Conservation (phyloP, 2,888 invertebrate genomes). For the Nymphalis c-album region DNA sequence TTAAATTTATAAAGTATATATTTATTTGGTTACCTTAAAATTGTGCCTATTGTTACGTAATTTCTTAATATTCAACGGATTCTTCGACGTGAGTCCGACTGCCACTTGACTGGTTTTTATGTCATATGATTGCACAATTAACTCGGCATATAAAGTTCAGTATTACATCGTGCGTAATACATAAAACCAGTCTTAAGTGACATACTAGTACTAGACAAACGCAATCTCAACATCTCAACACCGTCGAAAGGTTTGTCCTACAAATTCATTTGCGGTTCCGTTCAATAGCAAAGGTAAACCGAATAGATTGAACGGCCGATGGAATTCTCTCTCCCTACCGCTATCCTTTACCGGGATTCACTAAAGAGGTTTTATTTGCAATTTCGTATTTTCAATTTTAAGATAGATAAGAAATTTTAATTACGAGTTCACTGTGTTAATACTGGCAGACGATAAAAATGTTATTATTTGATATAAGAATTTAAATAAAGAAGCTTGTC, state of each 20-base stretch:
- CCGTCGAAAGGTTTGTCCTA: constrained; percentile 6
- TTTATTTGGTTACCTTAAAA: background rate
- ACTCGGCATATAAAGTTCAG: constrained; percentile 8
- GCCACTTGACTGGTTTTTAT: background rate
- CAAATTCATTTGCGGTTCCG: constrained; percentile 22
- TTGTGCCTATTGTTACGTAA: background rate
- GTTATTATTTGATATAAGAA: too few relatives aligned
- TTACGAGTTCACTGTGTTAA: background rate
- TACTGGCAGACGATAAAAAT: too few relatives aligned
- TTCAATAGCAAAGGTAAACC: constrained; percentile 42
- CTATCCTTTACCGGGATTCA: constrained; percentile 42
- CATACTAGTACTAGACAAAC: background rate
- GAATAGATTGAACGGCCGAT: constrained; percentile 49
- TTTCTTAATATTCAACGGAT: background rate
- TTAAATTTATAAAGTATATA: too few relatives aligned
- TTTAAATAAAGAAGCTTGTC: too few relatives aligned
- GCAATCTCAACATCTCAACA: constrained; percentile 6
- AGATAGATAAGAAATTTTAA: background rate
- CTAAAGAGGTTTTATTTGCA: constrained; percentile 18
- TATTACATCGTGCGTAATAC: constrained; percentile 18
- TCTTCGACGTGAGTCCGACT: background rate
- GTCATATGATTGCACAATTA: constrained; percentile 5
- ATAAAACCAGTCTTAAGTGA: constrained; percentile 11
- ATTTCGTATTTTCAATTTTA: background rate
- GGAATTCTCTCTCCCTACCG: constrained; percentile 52